Evolutionary conservation across 2,888 invertebrate species (phyloP).

Genomic region (Suillia variegata): DNA sequence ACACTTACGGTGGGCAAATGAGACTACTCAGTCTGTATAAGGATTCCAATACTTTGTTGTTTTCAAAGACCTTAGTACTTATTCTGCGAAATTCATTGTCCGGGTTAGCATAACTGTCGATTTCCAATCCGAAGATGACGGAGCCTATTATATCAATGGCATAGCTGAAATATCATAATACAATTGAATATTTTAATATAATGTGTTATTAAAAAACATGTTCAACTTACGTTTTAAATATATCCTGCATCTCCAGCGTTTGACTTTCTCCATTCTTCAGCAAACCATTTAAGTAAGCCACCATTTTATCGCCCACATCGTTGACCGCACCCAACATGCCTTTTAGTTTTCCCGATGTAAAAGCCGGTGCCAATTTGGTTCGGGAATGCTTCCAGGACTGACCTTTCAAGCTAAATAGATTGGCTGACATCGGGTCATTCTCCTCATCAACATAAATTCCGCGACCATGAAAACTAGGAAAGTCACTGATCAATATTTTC

Average conservation of each 20-base stretch:
- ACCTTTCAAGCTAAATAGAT: slow-evolving; percentile 51
- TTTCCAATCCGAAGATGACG: slow-evolving; percentile 61
- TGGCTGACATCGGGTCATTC: no score
- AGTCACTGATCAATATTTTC: slow-evolving; percentile 68
- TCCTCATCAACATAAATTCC: slow-evolving; percentile 68
- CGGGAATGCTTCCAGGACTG: slow-evolving; percentile 69
- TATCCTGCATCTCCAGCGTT: slow-evolving; percentile 62
- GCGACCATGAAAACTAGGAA: slow-evolving; percentile 69
- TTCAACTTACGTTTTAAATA: slow-evolving; percentile 37
- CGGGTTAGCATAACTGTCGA: slow-evolving; percentile 54
- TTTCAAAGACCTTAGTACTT: slow-evolving; percentile 33
- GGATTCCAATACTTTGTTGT: no score
- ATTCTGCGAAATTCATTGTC: slow-evolving; percentile 52
- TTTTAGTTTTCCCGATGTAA: slow-evolving; percentile 72
- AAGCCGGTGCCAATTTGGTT: slow-evolving; percentile 69
- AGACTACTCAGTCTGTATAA: no score
- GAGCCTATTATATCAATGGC: slow-evolving; percentile 61
- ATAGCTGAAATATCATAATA: no score
- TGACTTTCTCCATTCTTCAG: slow-evolving; percentile 44
- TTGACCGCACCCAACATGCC: slow-evolving; percentile 68
- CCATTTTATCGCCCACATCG: slow-evolving; percentile 65
- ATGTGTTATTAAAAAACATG: not conserved
- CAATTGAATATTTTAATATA: not conserved
- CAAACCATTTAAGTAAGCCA: slow-evolving; percentile 57
- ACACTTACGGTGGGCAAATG: slow-evolving; percentile 48